Evolutionary conservation across 2,113 vertebrate genomes (phyloP).

Genomic region (Embiotoca jacksoni): DNA sequence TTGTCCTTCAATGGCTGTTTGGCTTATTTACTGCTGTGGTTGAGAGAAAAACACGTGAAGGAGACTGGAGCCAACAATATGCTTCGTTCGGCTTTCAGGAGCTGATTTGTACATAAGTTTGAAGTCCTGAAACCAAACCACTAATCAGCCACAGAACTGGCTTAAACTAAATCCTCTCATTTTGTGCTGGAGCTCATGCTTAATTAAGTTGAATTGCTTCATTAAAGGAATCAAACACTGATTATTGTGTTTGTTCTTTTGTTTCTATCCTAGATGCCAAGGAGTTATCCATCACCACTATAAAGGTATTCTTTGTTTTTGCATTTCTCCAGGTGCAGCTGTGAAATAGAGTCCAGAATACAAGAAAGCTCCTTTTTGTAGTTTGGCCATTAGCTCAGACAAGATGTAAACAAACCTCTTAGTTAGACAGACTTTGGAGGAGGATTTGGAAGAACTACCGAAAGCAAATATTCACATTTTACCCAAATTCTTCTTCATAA

Average conservation of each 20-base stretch:
- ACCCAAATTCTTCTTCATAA: no score
- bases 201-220: slow-evolving; percentile 23
- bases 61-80: slow-evolving; percentile 43
- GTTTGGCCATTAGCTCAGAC: no score
- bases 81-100: slow-evolving; percentile 58
- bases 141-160: slow-evolving; percentile 34
- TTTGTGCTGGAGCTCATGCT: slow-evolving; percentile 34
- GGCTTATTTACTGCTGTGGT: slow-evolving; percentile 64
- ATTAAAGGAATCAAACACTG: slow-evolving; percentile 19
- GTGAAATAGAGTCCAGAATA: not conserved
- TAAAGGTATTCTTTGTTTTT: slow-evolving; percentile 75
- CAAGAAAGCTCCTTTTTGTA: not conserved
- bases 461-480: no score
- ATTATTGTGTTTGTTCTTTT: slow-evolving; percentile 36
- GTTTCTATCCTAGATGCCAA: slow-evolving; percentile 69
- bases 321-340: not conserved
- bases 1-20: slow-evolving; percentile 68
- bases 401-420: no score
- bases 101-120: slow-evolving; percentile 6
- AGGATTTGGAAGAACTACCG: no score
- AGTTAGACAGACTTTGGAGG: no score
- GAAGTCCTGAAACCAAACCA: slow-evolving; percentile 31
- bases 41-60: slow-evolving; percentile 55
- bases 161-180: slow-evolving; percentile 23
- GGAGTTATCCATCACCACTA: slow-evolving; percentile 85